These are phyloP conservation scores for Leptodactylus fallax DNA, from an alignment of 2,797 vertebrate species.

Conservation along the genomic window DNA sequence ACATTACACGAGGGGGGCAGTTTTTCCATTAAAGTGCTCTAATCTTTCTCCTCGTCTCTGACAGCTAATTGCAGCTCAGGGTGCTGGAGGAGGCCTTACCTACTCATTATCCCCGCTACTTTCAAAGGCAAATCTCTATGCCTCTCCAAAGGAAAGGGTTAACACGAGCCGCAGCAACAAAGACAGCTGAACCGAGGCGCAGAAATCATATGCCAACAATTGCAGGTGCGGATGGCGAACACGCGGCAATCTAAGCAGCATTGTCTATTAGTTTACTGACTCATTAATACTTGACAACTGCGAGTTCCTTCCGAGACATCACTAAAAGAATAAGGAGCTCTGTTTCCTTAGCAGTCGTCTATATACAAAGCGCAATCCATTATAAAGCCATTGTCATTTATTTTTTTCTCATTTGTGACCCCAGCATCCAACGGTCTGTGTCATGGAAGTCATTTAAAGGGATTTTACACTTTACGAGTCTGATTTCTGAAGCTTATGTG, in stretches of 20 bases:
- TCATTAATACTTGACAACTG: neutral
- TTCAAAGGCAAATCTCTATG: neutral
- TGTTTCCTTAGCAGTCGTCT: neutral
- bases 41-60: constrained; percentile 33
- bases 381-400: too few species aligned
- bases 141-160: neutral
- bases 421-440: too few species aligned
- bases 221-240: constrained; percentile 3
- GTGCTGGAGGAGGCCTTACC: neutral
- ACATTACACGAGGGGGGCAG: constrained; percentile 31
- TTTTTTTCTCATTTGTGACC: too few species aligned
- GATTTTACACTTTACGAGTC: too few species aligned
- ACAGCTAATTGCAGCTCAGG: constrained; percentile 37
- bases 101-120: constrained; percentile 33
- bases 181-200: neutral
- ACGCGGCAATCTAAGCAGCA: neutral
- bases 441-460: too few species aligned
- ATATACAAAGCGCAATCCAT: neutral
- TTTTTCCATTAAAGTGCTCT: constrained; percentile 42
- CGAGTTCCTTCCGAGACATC: neutral
- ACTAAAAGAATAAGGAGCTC: neutral
- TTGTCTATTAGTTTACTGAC: neutral
- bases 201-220: neutral
- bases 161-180: neutral
- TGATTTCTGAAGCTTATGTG: too few species aligned